phyloP scores from a whole-genome alignment of 2,888 invertebrate species.

The Rhyacophila evoluta region DNA sequence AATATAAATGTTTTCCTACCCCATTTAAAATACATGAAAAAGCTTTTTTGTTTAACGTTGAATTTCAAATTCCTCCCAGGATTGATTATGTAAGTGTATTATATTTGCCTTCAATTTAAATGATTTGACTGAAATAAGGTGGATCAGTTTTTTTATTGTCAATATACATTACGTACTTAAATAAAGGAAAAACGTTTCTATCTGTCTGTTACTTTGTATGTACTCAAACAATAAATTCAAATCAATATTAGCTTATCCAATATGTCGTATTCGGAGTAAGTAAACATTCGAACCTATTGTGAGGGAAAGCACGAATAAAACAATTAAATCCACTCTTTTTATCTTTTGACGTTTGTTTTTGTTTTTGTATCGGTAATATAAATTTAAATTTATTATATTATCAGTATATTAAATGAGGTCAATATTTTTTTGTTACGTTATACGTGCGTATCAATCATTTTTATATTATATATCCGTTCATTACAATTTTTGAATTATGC shows the following conservation, averaged over 20 bases:
- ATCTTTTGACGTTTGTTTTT: no score
- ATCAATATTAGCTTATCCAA: neutral
- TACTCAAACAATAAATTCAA: neutral
- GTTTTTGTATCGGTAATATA: no score
- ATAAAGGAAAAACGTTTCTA: neutral
- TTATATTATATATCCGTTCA: no score
- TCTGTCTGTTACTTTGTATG: neutral
- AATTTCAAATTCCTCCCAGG: constrained; percentile 16
- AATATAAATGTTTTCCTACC: constrained; percentile 42
- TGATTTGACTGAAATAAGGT: neutral
- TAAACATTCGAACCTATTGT: neutral
- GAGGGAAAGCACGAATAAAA: neutral
- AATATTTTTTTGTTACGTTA: no score
- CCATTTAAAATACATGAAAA: constrained; percentile 38
- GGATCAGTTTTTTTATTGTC: constrained; percentile 3
- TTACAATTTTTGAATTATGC: no score
- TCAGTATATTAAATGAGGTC: no score
- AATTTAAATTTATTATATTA: no score
- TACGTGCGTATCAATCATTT: no score
- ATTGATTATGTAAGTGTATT: neutral
- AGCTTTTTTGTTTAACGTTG: constrained; percentile 39
- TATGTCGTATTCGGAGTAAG: neutral
- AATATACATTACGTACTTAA: neutral
- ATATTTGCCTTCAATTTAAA: neutral
- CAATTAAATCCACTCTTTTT: no score